Evolutionary conservation across 2,888 invertebrate genomes (phyloP).

Genomic region (Xylocampa areola): DNA sequence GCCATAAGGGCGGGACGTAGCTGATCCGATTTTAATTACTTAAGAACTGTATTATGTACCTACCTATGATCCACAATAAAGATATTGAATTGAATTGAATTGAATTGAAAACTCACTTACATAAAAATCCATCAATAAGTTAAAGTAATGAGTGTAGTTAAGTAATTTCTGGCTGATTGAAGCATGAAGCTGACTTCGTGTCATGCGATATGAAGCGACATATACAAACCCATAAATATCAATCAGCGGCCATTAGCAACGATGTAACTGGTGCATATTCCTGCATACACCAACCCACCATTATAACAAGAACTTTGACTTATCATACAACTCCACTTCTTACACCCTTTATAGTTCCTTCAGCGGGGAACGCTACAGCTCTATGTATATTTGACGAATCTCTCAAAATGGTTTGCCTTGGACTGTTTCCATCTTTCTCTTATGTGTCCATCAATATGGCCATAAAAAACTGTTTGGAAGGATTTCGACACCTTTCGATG

Average conservation of each 20-base stretch:
- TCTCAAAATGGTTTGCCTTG: slow-evolving; percentile 64
- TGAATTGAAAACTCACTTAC: too few relatives aligned
- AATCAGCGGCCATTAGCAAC: slow-evolving; percentile 68
- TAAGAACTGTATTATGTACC: too few relatives aligned
- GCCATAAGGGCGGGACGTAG: too few relatives aligned
- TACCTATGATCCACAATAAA: too few relatives aligned
- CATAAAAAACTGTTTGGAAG: slow-evolving; percentile 56
- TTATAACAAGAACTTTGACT: slow-evolving; percentile 47
- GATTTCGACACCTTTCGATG: slow-evolving; percentile 44
- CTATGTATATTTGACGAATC: slow-evolving; percentile 48
- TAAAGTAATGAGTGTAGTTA: slow-evolving; percentile 35
- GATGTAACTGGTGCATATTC: slow-evolving; percentile 60
- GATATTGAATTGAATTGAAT: too few relatives aligned
- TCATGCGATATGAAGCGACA: slow-evolving; percentile 72
- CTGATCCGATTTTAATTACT: too few relatives aligned
- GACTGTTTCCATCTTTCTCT: slow-evolving; percentile 62
- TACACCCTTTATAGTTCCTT: slow-evolving; percentile 1
- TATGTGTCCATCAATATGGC: slow-evolving; percentile 50
- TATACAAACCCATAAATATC: slow-evolving; percentile 82
- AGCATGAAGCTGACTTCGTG: slow-evolving; percentile 66
- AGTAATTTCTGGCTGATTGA: slow-evolving; percentile 64
- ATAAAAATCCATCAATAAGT: slow-evolving; percentile 48
- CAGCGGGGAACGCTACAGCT: slow-evolving; percentile 33
- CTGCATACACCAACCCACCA: slow-evolving; percentile 63
- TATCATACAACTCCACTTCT: slow-evolving; percentile 17